phyloP scores from a whole-genome alignment of 1,140 invertebrate species.

The Drosophila grimshawi region DNA sequence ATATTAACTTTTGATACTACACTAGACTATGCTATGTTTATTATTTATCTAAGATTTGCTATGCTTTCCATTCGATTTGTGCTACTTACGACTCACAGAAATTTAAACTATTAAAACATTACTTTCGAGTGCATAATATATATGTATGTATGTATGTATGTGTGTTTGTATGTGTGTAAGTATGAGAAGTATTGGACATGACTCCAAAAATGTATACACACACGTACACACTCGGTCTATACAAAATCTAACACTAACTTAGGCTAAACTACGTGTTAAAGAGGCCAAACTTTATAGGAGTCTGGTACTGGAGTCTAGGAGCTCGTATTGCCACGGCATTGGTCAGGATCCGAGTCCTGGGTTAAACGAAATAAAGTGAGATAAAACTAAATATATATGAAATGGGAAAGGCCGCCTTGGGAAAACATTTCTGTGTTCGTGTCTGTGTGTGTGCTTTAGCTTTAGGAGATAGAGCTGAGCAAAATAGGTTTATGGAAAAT shows the following conservation, averaged over 20 bases:
- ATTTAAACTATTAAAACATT: conserved; percentile 77
- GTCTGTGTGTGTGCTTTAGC: conserved; percentile 26
- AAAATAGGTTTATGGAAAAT: conserved; percentile 64
- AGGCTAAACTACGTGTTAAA: conserved; percentile 45
- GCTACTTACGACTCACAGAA: conserved; percentile 71
- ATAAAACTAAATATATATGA: conserved; percentile 23
- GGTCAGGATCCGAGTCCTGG: conserved; percentile 13
- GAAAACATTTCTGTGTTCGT: conserved; percentile 17
- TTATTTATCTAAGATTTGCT: conserved; percentile 71
- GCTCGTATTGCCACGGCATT: conserved; percentile 69
- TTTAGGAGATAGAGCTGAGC: conserved; percentile 74
- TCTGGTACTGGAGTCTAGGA: conserved; percentile 65
- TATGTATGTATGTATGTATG: neutral
- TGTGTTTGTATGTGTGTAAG: neutral
- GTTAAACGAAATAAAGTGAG: conserved; percentile 22
- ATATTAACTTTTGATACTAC: conserved; percentile 66
- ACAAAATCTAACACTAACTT: conserved; percentile 75
- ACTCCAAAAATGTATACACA: conserved; percentile 30
- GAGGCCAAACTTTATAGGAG: conserved; percentile 20
- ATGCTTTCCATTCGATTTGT: conserved; percentile 63
- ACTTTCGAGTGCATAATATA: conserved; percentile 55
- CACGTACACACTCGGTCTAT: conserved; percentile 59
- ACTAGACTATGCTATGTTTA: conserved; percentile 61
- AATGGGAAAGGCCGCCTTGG: conserved; percentile 62
- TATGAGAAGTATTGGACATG: conserved; percentile 32